Evolutionary conservation across 2,888 invertebrate species (phyloP), one percentile per base, ranked within the genome.

Genomic region (Xanthia icteritia): DNA sequence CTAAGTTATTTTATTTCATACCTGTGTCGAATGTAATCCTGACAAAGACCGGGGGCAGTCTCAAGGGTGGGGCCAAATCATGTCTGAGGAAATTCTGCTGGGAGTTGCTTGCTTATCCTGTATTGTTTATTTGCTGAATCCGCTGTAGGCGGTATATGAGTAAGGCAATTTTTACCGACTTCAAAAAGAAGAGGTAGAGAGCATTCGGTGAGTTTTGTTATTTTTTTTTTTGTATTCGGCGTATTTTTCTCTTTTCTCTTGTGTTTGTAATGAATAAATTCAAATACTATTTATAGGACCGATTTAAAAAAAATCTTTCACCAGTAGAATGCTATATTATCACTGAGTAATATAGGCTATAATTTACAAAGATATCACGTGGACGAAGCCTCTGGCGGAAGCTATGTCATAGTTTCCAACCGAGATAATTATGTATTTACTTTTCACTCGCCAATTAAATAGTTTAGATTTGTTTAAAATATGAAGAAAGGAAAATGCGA

Each of bases 1-100:
- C 74, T 76, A 13, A 68, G 63, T 77, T 81, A 86, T 78, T 86
- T 88, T 84, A 88, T 88, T 78, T 79, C 65, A 64, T 69, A 76
- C 64, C 75, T 79, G 31, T 76, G 79, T 80, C 69, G 65, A 60
- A 48, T 63, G 77, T 88, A 79, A 84, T 84, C 82, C 77, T 31
- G 36, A 48, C 39, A 73, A 76, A 73, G 74, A 71, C 84, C 60
- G 54, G 58, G 17, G 70, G 45, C 54, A 20, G 76, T 86, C 89
- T 78, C 88, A 2, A 56, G 80, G 77, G 81, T 63, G 56, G 42
- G n/a, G 17, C 71, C 65, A 70, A 79, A 83, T 85, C 79, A 80
- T 87, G 83, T 84, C 79, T 77, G 60, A 54, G 73, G 76, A 69
- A 80, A 85, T 84, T 81, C 86, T 85, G 27, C 58, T 31, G 86